Base-by-base conservation (phyloP, 2,888 invertebrate species). In the Lottia gigantea region DNA sequence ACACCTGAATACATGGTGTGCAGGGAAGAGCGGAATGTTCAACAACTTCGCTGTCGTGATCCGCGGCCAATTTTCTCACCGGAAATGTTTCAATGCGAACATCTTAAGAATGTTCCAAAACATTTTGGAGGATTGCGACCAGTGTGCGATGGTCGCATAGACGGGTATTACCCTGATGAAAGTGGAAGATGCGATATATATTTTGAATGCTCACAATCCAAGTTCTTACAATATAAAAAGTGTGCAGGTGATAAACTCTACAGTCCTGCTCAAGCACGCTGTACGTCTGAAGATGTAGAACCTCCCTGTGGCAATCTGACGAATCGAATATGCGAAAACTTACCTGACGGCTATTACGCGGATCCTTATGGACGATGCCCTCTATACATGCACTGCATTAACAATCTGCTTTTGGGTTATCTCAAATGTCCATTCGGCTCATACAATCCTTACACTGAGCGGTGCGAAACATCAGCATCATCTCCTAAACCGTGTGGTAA, bases 1-100 rank as follows among this genome's bases (percentile, higher is more conserved):
- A 75, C 76, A 11, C 79, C 80, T 1, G 73, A 72, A 46, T 80
- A 79, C 64, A 76, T 82, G 15, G 75, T 78, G 65, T 83, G 83
- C 66, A 68, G 72, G 23, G 64, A 70, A 4, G 80, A 82, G 14
- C 67, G 83, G 66, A 80, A 76, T 0, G 67, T 80, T 0, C 80
- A 77, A 8, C 77, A 75, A 45, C 73, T 74, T 46, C 74, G 75
- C 2, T 83, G 83, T 67, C 72, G 74, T 11, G 74, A 70, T 31
- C 72, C 72, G 11, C 72, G 65, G 19, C 74, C 74, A 26, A 70
- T 74, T 12, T 74, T 72, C 46, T 74, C 74, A 8, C 74, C 74
- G 0, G 64, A 62, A 16, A 65, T 45, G 19, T 26, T 26, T 11
- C 47, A 70, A 12, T 74, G 74, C 61, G 74, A 71, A n/a, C 45